Evolutionary conservation across 2,888 invertebrate species (phyloP).

Genomic region (Disparrhopalites patrizii): DNA sequence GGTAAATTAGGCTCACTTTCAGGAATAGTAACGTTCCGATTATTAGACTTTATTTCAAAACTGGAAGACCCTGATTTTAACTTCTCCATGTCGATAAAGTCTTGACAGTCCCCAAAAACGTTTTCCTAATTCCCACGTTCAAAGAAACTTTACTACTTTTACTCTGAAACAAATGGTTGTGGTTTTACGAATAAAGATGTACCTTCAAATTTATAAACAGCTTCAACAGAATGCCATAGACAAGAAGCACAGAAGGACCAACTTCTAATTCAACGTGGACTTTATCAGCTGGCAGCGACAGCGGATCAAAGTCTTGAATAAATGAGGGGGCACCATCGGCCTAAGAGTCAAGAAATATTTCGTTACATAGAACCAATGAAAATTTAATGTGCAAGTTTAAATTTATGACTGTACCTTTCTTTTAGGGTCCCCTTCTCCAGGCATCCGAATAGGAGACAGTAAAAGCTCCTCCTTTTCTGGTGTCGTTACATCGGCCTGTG

Average conservation of each 20-base stretch:
- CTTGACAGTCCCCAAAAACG: slow-evolving; percentile 94
- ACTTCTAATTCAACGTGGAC: slow-evolving; percentile 91
- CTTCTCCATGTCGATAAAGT: slow-evolving; percentile 86
- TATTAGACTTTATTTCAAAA: slow-evolving; percentile 25
- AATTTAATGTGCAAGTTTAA: not conserved
- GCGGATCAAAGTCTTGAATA: slow-evolving; percentile 70
- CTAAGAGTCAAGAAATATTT: slow-evolving; percentile 7
- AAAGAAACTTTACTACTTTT: slow-evolving; percentile 7
- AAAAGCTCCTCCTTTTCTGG: slow-evolving; percentile 92
- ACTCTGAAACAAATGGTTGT: not conserved
- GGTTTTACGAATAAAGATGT: not conserved
- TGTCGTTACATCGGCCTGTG: slow-evolving; percentile 87
- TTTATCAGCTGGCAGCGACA: slow-evolving; percentile 76
- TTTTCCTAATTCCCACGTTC: slow-evolving; percentile 64
- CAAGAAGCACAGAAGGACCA: slow-evolving; percentile 83
- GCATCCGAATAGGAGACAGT: slow-evolving; percentile 85
- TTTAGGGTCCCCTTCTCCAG: slow-evolving; percentile 51
- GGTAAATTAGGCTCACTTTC: slow-evolving; percentile 18
- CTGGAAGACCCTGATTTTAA: slow-evolving; percentile 33
- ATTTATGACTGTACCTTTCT: slow-evolving; percentile 21
- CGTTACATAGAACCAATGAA: not conserved
- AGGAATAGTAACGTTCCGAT: slow-evolving; percentile 3
- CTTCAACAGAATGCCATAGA: slow-evolving; percentile 87
- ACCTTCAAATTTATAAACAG: slow-evolving; percentile 82
- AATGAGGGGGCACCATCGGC: slow-evolving; percentile 24